phyloP scores from a whole-genome alignment of 2,888 invertebrate genomes.

The Drosophila tripunctata region DNA sequence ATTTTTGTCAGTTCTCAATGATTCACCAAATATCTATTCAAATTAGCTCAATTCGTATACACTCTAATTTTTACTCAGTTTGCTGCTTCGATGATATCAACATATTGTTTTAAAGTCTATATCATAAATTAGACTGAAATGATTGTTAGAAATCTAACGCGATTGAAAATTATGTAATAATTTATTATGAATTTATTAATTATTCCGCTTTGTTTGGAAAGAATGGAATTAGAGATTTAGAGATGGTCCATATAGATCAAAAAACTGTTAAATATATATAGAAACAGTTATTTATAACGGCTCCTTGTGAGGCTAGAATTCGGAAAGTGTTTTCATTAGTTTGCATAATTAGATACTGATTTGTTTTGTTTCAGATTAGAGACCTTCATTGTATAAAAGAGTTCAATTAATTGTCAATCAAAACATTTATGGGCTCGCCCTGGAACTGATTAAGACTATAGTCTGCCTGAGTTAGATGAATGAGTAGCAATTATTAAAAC shows the following conservation, averaged over 20 bases:
- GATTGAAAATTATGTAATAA: slow-evolving; percentile 7
- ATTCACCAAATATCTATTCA: not conserved
- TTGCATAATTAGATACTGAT: slow-evolving; percentile 2
- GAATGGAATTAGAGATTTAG: no score
- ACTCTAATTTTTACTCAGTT: not conserved
- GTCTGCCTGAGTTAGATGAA: not conserved
- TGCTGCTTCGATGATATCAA: not conserved
- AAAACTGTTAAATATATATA: not conserved
- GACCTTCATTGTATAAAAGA: not conserved
- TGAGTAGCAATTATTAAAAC: not conserved
- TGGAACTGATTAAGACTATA: not conserved
- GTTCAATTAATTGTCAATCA: not conserved
- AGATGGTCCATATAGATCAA: not conserved
- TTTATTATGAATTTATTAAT: not conserved
- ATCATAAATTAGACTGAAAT: no score
- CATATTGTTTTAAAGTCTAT: not conserved
- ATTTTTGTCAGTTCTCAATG: not conserved
- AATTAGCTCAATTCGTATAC: slow-evolving; percentile 1
- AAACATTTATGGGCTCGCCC: not conserved
- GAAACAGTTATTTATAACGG: slow-evolving; percentile 18
- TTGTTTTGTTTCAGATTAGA: not conserved
- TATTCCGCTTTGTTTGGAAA: no score
- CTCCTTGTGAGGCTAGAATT: not conserved
- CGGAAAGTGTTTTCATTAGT: not conserved
- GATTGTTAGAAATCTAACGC: not conserved